These are phyloP conservation scores for Sphaeramia orbicularis DNA, from an alignment of 2,797 vertebrate genomes.

Conservation along the genomic window DNA sequence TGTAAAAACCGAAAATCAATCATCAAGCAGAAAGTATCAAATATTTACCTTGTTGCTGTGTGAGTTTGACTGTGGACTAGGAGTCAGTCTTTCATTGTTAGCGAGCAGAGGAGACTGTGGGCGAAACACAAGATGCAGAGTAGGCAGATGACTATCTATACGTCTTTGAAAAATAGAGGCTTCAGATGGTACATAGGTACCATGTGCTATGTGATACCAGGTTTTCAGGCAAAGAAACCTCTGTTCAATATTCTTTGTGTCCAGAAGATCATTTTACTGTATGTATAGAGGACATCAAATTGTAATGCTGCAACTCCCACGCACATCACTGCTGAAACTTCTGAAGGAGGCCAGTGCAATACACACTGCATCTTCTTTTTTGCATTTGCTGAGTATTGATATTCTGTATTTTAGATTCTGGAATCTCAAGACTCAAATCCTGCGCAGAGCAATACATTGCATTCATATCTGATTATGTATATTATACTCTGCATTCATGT, in stretches of 20 bases:
- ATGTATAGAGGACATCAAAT: not conserved
- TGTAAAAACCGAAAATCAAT: not conserved
- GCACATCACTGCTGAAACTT: slow-evolving; percentile 18
- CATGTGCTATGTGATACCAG: slow-evolving; percentile 12
- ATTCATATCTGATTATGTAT: not conserved
- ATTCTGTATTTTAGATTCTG: slow-evolving; percentile 10
- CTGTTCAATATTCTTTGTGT: slow-evolving; percentile 25
- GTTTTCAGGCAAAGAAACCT: slow-evolving; percentile 17
- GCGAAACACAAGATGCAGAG: slow-evolving; percentile 48
- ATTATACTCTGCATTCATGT: not conserved
- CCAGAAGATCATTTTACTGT: slow-evolving; percentile 8
- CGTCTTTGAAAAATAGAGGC: slow-evolving; percentile 8
- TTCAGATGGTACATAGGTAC: slow-evolving; percentile 22
- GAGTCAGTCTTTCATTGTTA: slow-evolving; percentile 63
- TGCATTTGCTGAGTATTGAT: slow-evolving; percentile 18
- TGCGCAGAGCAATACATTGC: not conserved
- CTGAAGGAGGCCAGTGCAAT: slow-evolving; percentile 26
- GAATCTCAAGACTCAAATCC: not conserved
- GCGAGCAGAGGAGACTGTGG: slow-evolving; percentile 63
- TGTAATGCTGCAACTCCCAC: slow-evolving; percentile 34
- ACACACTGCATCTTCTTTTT: slow-evolving; percentile 2
- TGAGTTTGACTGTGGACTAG: slow-evolving; percentile 54
- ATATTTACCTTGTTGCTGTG: slow-evolving; percentile 72
- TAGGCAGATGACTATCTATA: slow-evolving; percentile 33
- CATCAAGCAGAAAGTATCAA: not conserved